phyloP scores from a whole-genome alignment of 1,140 invertebrate genomes.

The Ooceraea biroi region DNA sequence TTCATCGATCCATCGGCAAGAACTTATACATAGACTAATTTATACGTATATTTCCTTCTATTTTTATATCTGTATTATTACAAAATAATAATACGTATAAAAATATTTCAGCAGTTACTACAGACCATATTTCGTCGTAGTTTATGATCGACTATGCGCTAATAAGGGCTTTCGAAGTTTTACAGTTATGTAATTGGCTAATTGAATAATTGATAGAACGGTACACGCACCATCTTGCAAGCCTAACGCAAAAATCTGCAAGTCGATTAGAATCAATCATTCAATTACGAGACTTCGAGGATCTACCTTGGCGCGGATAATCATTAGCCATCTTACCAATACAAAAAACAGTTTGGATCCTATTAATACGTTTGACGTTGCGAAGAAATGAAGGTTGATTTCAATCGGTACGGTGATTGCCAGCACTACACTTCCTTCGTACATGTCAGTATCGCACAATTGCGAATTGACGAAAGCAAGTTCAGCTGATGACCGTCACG shows the following conservation, averaged over 20 bases:
- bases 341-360: neutral
- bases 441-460: slow-evolving; percentile 1
- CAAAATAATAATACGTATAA: neutral
- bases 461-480: slow-evolving; percentile 32
- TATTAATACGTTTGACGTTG: slow-evolving; percentile 23
- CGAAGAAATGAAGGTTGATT: slow-evolving; percentile 2
- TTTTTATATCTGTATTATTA: slow-evolving; percentile 10
- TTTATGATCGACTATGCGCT: neutral
- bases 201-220: neutral
- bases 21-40: no score
- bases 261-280: neutral
- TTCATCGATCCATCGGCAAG: no score
- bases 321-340: neutral
- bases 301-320: neutral
- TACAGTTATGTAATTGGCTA: neutral
- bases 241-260: neutral
- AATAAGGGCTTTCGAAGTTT: neutral
- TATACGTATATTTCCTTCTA: no score
- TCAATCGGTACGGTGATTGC: neutral
- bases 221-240: neutral
- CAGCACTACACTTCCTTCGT: neutral
- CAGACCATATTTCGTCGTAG: neutral
- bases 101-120: neutral
- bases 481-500: slow-evolving; percentile 9
- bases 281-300: neutral